phyloP scores from a whole-genome alignment of 1,140 invertebrate species.

The Pygmarrhopalites habei region DNA sequence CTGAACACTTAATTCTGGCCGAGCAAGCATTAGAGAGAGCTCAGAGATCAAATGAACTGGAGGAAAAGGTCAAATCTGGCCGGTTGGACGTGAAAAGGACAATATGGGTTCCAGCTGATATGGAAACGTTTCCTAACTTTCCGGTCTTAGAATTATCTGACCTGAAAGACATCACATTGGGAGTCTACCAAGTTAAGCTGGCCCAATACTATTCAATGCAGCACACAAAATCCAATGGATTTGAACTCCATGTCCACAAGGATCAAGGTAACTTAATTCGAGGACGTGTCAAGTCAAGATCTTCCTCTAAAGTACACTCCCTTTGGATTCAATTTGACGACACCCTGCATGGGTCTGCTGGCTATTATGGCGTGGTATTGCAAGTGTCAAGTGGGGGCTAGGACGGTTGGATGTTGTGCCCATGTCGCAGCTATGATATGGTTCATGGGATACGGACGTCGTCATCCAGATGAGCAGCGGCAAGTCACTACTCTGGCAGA shows the following conservation, averaged over 20 bases:
- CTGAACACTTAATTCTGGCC: not conserved
- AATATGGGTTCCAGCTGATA: not conserved
- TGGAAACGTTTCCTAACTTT: not conserved
- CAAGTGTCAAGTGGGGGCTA: not conserved
- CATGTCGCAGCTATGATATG: constrained; percentile 12
- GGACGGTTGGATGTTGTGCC: constrained; percentile 11
- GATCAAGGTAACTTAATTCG: constrained; percentile 7
- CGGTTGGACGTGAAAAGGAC: not conserved
- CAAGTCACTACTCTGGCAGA: not conserved
- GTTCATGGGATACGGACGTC: constrained; percentile 12
- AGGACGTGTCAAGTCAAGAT: not conserved
- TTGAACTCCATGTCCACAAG: not conserved
- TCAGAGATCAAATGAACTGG: not conserved
- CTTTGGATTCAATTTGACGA: not conserved
- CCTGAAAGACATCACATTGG: not conserved
- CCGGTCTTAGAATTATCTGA: not conserved
- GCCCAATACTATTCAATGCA: not conserved
- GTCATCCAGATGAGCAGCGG: not conserved
- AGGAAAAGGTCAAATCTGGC: not conserved
- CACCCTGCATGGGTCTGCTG: too few species aligned
- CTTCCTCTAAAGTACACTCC: not conserved
- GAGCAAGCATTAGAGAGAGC: not conserved
- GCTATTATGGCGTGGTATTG: constrained; percentile 7
- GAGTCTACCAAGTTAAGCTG: constrained; percentile 5
- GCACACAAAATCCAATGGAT: not conserved